Evolutionary conservation across 2,888 invertebrate genomes (phyloP), one percentile per base, ranked within the genome.

Genomic region (Andrena chrysosceles): DNA sequence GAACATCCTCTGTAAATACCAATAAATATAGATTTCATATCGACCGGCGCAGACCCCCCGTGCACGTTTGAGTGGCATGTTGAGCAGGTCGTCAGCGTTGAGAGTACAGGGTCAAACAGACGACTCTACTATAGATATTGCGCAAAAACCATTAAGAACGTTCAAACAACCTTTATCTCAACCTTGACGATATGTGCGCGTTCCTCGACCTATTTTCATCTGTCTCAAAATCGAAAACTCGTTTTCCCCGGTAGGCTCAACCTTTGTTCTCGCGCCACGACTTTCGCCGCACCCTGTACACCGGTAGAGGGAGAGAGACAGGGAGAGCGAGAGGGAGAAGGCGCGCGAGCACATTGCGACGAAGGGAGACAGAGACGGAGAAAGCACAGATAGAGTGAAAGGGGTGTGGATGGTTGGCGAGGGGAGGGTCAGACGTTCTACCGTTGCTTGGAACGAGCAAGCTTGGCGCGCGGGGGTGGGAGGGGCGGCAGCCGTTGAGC

Each of bases 391-490:
- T 56, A 10, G 63, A 42, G 73, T 52, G 56, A 68, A 60, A 56
- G 67, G 67, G 31, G 77, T 23, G 42, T 70, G 62, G 73, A 35
- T 64, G 62, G 64, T 23, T 59, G 69, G 29, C 4, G 68, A 52
- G 56, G 73, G 60, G 74, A 54, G 78, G 77, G 79, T 76, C 73
- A 78, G 84, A 86, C 87, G 89, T 84, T 85, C 81, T 86, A 89
- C 76, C 79, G 89, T 87, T 87, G 86, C 84, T 86, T 78, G 84
- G 71, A 83, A 84, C 81, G 81, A 77, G 76, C 72, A 74, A 79
- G 79, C 80, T 80, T 54, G 80, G 74, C 64, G 69, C 10, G 72
- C 31, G 69, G 60, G 59, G 16, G 67, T 42, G 66, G 35, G 60
- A 62, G 54, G 66, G 59, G 72, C 52, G 52, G 56, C 48, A 62